Evolutionary conservation across 37 sponge, comb jelly and placozoan species (phyloP).

Genomic region (Theonella swinhoei): DNA sequence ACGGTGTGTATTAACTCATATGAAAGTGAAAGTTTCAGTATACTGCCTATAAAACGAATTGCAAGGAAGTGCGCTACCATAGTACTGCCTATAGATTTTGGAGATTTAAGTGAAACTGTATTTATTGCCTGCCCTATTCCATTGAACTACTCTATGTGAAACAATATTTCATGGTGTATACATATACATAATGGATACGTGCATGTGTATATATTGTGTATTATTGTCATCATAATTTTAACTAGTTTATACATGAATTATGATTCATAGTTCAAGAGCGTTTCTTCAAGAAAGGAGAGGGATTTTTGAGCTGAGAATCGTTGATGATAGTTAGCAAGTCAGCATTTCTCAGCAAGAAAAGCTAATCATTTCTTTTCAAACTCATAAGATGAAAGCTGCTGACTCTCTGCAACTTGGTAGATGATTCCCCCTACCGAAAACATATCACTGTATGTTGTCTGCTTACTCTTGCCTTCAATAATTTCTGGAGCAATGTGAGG

Average conservation of each 20-base stretch:
- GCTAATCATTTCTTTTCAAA: neutral
- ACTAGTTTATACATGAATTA: too few relatives aligned
- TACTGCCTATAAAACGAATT: too few relatives aligned
- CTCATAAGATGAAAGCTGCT: neutral
- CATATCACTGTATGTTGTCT: conserved; percentile 31
- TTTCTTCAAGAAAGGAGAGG: neutral
- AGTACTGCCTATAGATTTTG: neutral
- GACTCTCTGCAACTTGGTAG: neutral
- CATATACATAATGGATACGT: neutral
- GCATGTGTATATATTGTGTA: neutral
- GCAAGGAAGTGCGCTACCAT: neutral
- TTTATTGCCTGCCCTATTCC: too few relatives aligned
- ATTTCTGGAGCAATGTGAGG: conserved; percentile 22
- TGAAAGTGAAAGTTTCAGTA: neutral
- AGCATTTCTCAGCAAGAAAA: neutral
- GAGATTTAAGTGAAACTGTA: too few relatives aligned
- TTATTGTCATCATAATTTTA: too few relatives aligned
- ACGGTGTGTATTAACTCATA: neutral
- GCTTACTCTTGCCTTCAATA: conserved; percentile 1
- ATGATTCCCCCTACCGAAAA: conserved; percentile 7
- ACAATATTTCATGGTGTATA: too few relatives aligned
- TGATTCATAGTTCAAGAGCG: neutral
- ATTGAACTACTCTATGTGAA: neutral
- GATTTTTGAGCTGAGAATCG: neutral
- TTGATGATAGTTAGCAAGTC: neutral